These are phyloP conservation scores for Hucho hucho DNA, from an alignment of 2,113 vertebrate genomes.

Conservation along the genomic window DNA sequence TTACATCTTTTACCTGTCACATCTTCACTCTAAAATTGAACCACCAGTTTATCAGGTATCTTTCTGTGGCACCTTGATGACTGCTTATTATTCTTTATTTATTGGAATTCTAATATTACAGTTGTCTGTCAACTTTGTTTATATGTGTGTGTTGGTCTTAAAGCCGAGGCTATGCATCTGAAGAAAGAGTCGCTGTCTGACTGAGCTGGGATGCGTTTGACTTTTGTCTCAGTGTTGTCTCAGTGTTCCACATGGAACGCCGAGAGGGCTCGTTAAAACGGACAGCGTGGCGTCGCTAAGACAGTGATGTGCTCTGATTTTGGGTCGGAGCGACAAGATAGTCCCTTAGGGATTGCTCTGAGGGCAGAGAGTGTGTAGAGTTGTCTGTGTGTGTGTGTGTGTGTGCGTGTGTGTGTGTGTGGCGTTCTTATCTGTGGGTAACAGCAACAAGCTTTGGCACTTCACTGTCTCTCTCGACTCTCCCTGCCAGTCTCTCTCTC, in stretches of 20 bases:
- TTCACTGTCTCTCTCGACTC: conserved; percentile 14
- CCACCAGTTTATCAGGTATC: background rate
- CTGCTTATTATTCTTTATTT: background rate
- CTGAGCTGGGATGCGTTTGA: conserved; percentile 16
- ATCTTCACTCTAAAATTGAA: no score
- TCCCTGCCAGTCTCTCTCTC: background rate
- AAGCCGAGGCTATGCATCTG: conserved; percentile 8
- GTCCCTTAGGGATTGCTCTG: conserved; percentile 35
- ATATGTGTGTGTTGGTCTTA: background rate
- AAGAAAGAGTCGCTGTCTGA: background rate
- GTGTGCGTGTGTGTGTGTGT: background rate
- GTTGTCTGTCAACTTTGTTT: conserved; percentile 6
- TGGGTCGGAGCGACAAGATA: conserved; percentile 47
- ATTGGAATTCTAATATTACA: no score
- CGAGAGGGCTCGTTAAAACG: conserved; percentile 54
- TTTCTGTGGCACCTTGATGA: conserved; percentile 5
- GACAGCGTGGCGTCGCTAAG: conserved; percentile 49
- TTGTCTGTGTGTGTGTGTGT: conserved; percentile 16
- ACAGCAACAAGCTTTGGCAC: conserved; percentile 58
- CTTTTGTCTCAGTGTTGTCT: conserved; percentile 17
- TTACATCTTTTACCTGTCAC: no score
- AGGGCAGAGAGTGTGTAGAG: conserved; percentile 34
- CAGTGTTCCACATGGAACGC: conserved; percentile 32
- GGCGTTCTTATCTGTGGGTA: conserved; percentile 57
- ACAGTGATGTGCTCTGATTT: conserved; percentile 56